A percentile compares a stretch with the other conserved stretches of the same genome.
These are phyloP conservation scores for Ceratosolen fusciceps DNA, from an alignment of 1,140 invertebrate species.

Conservation along the genomic window DNA sequence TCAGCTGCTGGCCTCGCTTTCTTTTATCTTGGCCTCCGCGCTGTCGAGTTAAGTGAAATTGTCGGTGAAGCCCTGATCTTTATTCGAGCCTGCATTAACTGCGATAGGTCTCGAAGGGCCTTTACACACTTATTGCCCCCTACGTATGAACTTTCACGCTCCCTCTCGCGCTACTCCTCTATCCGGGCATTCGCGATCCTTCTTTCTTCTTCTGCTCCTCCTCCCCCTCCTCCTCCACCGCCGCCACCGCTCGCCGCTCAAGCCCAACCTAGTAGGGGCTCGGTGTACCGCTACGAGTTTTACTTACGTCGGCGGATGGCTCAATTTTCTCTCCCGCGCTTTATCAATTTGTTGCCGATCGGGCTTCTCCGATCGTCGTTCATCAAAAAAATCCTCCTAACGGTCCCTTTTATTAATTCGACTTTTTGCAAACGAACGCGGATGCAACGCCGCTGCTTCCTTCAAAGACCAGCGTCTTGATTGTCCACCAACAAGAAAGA, in stretches of 20 bases:
- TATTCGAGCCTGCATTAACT: slow-evolving; percentile 39
- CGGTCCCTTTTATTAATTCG: no score
- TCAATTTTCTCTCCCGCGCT: slow-evolving; percentile 21
- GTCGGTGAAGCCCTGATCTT: slow-evolving; percentile 36
- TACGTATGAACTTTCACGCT: slow-evolving; percentile 42
- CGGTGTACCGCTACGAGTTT: not conserved
- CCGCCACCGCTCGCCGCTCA: no score
- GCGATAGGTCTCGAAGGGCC: slow-evolving; percentile 43
- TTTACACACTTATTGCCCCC: slow-evolving; percentile 45
- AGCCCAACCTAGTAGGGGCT: no score
- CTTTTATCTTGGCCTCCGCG: slow-evolving; percentile 29
- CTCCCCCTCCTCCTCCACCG: no score
- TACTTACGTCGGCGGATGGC: slow-evolving; percentile 25
- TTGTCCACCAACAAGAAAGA: no score
- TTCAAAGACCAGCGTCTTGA: no score
- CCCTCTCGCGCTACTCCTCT: not conserved
- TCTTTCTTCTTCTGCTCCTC: not conserved
- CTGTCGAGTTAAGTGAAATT: slow-evolving; percentile 46
- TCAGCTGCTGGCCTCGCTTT: not conserved
- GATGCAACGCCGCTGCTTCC: no score
- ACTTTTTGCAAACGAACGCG: no score
- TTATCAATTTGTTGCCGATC: no score
- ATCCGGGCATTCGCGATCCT: slow-evolving; percentile 25
- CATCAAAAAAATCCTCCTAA: no score
- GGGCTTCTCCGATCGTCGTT: no score